These are phyloP conservation scores for Dasyornis broadbenti DNA, from an alignment of 2,113 vertebrate genomes.

Conservation along the genomic window DNA sequence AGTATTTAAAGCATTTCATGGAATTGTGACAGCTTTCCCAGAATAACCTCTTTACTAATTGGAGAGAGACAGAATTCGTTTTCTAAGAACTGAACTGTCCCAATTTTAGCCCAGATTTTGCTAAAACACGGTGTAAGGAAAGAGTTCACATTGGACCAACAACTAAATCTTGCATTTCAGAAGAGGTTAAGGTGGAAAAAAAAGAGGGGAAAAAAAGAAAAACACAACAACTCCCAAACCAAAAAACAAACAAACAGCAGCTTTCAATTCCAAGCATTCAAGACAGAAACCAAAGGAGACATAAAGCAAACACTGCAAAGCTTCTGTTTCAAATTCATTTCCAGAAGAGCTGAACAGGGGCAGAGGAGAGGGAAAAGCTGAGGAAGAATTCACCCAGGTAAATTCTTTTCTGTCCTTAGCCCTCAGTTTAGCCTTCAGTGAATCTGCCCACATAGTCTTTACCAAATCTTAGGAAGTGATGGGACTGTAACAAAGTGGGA, in stretches of 20 bases:
- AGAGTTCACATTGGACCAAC: neutral
- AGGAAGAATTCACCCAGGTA: neutral
- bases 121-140: neutral
- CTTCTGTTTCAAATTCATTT: neutral
- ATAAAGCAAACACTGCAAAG: neutral
- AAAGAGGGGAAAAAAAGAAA: rapidly evolving
- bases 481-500: neutral
- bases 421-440: neutral
- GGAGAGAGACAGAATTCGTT: neutral
- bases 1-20: neutral
- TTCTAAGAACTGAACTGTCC: neutral
- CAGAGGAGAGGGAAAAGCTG: neutral
- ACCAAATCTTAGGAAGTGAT: neutral
- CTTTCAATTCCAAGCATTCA: neutral
- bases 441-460: neutral
- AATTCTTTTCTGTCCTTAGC: neutral
- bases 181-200: neutral
- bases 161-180: neutral
- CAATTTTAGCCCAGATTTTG: neutral
- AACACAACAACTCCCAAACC: rapidly evolving
- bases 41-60: slow-evolving; percentile 20
- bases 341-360: neutral
- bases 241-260: neutral
- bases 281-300: neutral
- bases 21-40: neutral